Evolutionary conservation across 2,113 vertebrate species (phyloP).

Genomic region (Calypte anna): DNA sequence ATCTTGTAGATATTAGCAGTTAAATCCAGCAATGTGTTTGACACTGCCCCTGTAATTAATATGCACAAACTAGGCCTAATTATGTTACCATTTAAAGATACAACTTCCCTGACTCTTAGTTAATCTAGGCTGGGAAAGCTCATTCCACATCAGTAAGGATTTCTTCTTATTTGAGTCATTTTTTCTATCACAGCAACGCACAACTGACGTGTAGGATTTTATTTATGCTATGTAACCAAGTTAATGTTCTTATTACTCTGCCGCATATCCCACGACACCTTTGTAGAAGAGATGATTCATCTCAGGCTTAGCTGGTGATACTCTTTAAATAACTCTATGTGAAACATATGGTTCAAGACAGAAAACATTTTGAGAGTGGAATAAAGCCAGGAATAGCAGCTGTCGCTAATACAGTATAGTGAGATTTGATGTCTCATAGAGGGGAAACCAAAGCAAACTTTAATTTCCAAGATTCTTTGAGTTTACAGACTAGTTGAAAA

Average conservation of each 20-base stretch:
- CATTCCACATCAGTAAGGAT: not conserved
- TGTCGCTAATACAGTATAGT: not conserved
- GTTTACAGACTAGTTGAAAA: not conserved
- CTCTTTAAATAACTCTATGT: conserved; percentile 6
- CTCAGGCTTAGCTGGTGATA: conserved; percentile 13
- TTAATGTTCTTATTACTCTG: not conserved
- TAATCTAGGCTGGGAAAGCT: not conserved
- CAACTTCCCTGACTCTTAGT: not conserved
- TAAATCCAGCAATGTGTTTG: not conserved
- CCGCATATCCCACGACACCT: conserved; percentile 1
- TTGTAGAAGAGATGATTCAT: conserved; percentile 44
- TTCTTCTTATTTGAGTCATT: not conserved
- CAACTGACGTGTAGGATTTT: not conserved
- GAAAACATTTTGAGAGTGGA: conserved; percentile 12
- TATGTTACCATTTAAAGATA: not conserved
- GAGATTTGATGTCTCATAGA: not conserved
- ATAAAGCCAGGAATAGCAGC: conserved; percentile 31
- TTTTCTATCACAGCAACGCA: not conserved
- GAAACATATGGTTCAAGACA: conserved; percentile 4
- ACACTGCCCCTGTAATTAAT: not conserved
- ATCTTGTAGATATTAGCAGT: not conserved
- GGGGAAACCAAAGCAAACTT: not conserved
- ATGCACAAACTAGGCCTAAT: not conserved
- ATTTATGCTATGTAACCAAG: not conserved
- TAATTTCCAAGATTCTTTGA: not conserved